Conservation (phyloP, 2,113 vertebrate genomes). For the Leptobrachium leishanense region DNA sequence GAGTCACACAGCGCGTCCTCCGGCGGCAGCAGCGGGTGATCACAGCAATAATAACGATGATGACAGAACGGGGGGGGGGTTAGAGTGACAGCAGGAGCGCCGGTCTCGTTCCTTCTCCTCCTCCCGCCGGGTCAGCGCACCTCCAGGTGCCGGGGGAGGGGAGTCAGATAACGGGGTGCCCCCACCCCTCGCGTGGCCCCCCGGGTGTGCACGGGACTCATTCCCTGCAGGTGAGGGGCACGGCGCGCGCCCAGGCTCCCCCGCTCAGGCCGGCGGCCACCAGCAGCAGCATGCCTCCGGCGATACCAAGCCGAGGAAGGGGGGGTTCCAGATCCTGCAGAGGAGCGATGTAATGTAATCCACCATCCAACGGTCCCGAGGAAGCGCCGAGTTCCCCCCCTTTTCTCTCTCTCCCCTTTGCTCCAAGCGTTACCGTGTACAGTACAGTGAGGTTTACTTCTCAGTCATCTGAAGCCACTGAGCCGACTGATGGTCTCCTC, state of each 20-base stretch:
- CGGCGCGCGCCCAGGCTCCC: no score
- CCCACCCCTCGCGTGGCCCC: slow-evolving; percentile 13
- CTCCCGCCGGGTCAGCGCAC: neutral
- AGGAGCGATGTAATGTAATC: neutral
- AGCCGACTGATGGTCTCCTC: slow-evolving; percentile 51
- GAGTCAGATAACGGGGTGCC: neutral
- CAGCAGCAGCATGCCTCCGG: no score
- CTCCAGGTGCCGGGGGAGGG: neutral
- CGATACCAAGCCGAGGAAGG: no score
- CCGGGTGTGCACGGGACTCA: slow-evolving; percentile 16
- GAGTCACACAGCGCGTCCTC: slow-evolving; percentile 34
- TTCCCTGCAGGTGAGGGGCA: slow-evolving; percentile 22
- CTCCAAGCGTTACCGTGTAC: neutral
- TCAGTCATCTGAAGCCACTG: slow-evolving; percentile 26
- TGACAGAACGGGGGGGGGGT: no score
- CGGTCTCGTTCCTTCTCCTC: slow-evolving; percentile 56
- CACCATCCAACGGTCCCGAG: neutral
- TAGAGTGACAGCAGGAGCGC: slow-evolving; percentile 15
- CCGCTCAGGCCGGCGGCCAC: no score
- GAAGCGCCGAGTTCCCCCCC: neutral
- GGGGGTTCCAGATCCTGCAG: neutral
- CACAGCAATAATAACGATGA: slow-evolving; percentile 7
- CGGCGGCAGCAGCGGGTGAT: slow-evolving; percentile 48
- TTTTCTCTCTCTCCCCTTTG: neutral
- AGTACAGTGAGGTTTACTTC: slow-evolving; percentile 23